Base-by-base conservation (phyloP, 2,113 vertebrate species). In the Upupa epops region DNA sequence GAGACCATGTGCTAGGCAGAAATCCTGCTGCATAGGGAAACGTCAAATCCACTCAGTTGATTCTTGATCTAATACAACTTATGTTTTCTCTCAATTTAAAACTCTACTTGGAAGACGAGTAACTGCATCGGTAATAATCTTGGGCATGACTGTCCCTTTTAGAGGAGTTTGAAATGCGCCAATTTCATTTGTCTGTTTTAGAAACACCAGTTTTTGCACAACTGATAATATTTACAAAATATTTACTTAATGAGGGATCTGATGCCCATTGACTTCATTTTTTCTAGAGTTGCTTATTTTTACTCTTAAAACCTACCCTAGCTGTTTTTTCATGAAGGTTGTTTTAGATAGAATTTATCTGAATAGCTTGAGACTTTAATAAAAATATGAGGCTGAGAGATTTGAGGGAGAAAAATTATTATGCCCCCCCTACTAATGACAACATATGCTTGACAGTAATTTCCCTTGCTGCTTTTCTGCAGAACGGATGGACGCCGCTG, bases 401-500 rank as follows among this genome's bases (percentile, higher is more conserved):
- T 71, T 10, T 7, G 4, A 21, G 56, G 51, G 5, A 13, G 29
- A 37, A 45, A 28, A 52, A 37, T 15, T 11, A 40, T 51, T 54
- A 20, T 71, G 90, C 61, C 20, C 17, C 32, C 34, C 10, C 61
- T 32, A 34, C 78, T 80, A 31, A 21, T 22, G n/a, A 7, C 32
- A 26, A 0, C 29, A 1, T 34, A 7, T 74, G 56, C 26, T 40
- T 93, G 60, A 48, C 36, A 37, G 12, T 83, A 31, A 45, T 48
- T 74, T 83, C 46, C 17, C 26, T 71, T 48, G 16, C 17, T 4
- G 65, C 86, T 94, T 92, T 77, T 90, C 81, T 36, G 12, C 94
- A 99, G 99, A 96, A 99, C 98, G 84, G 99, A 99, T 93, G 99
- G 99, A 65, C 98, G 99, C 9, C 98, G 99, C 91, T 99, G 99